These are phyloP conservation scores for Drosophila gaucha DNA, from an alignment of 2,888 invertebrate genomes.

Conservation along the genomic window DNA sequence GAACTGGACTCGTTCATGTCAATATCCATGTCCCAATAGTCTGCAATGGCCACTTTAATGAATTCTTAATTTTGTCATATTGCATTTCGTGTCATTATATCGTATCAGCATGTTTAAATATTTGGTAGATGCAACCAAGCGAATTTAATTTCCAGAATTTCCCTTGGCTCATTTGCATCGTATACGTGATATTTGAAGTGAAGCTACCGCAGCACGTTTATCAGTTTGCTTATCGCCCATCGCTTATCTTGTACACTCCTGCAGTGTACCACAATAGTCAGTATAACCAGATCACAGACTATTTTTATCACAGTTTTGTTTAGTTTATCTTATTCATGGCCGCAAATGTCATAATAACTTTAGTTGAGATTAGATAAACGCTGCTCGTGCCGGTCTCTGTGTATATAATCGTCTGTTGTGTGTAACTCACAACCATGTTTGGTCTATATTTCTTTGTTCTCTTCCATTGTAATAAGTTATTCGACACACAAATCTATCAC, in stretches of 20 bases:
- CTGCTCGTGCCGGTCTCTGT: constrained; percentile 11
- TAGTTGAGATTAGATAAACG: constrained; percentile 56
- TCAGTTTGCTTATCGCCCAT: constrained; percentile 26
- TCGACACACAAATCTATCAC: constrained; percentile 12
- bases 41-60: no score
- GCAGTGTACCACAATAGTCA: constrained; percentile 1
- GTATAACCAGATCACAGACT: constrained; percentile 41
- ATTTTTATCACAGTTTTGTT: constrained; percentile 41
- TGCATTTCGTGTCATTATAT: no score
- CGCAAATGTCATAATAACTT: constrained; percentile 31
- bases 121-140: no score
- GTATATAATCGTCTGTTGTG: neutral
- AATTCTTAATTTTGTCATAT: no score
- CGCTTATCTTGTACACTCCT: constrained; percentile 13
- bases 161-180: constrained; percentile 16
- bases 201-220: constrained; percentile 17
- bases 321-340: constrained; percentile 39
- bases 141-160: constrained; percentile 39
- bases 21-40: no score
- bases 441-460: constrained; percentile 16
- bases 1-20: no score
- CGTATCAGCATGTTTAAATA: no score
- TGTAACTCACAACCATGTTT: constrained; percentile 17
- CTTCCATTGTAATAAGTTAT: constrained; percentile 21
- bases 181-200: constrained; percentile 58